These are phyloP conservation scores for Thinocorus orbignyianus DNA, from an alignment of 2,113 vertebrate species.

Conservation along the genomic window DNA sequence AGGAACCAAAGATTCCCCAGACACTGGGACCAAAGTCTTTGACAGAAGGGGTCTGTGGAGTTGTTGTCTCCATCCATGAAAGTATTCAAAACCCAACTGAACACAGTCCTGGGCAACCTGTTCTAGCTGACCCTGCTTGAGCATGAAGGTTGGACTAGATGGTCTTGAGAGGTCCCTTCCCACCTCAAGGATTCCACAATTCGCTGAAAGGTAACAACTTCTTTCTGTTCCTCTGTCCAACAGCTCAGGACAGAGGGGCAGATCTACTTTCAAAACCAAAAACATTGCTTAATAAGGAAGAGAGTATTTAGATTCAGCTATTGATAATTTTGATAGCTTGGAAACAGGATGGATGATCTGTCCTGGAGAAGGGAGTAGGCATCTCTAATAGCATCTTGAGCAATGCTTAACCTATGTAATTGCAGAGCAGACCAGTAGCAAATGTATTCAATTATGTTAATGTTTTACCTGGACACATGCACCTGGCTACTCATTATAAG, in stretches of 20 bases:
- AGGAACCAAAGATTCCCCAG: neutral
- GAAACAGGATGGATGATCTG: neutral
- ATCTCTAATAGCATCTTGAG: constrained; percentile 3
- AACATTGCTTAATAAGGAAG: neutral
- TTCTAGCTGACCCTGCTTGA: neutral
- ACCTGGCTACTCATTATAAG: neutral
- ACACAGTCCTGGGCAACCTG: neutral
- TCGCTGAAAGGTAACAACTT: neutral
- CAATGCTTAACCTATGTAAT: neutral
- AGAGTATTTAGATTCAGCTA: neutral
- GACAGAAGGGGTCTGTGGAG: neutral
- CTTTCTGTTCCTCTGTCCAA: neutral
- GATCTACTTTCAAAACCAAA: neutral
- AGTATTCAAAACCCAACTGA: neutral
- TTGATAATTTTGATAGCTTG: neutral
- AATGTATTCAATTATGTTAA: neutral
- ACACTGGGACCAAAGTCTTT: neutral
- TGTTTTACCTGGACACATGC: constrained; percentile 19
- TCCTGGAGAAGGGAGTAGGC: constrained; percentile 5
- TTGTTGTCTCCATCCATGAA: neutral
- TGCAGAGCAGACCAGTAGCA: constrained; percentile 4
- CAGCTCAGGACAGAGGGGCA: neutral
- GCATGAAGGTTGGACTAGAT: neutral
- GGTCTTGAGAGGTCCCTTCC: neutral
- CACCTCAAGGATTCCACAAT: neutral